These are phyloP conservation scores for Sibirionetta formosa DNA, from an alignment of 2,797 vertebrate species.

Conservation along the genomic window DNA sequence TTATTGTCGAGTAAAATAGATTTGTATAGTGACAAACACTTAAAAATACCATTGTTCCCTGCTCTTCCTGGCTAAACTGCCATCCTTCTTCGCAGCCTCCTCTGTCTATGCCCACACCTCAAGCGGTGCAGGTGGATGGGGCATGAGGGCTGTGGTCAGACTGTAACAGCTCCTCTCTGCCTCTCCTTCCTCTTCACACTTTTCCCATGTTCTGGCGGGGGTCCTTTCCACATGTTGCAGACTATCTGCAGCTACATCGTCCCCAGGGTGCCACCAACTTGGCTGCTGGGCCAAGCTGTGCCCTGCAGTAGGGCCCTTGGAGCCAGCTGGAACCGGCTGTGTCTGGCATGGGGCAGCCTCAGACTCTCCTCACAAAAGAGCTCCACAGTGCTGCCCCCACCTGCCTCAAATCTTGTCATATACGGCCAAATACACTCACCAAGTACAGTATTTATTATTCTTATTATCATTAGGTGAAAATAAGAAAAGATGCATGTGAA, in stretches of 20 bases:
- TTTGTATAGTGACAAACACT: background rate
- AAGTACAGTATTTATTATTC: background rate
- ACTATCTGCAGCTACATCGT: background rate
- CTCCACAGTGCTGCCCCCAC: fast-evolving
- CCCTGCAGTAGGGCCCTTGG: fast-evolving
- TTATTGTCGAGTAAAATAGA: background rate
- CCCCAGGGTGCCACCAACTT: background rate
- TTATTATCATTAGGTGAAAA: background rate
- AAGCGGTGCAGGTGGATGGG: background rate
- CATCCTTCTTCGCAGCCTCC: background rate
- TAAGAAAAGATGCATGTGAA: background rate
- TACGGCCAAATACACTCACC: fast-evolving
- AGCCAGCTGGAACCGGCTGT: fast-evolving
- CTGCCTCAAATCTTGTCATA: background rate
- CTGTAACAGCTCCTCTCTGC: background rate
- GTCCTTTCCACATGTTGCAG: background rate
- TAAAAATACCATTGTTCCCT: background rate
- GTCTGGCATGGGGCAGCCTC: fast-evolving
- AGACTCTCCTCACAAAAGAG: background rate
- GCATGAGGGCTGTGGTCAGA: fast-evolving
- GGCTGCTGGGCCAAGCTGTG: background rate
- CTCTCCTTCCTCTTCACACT: background rate
- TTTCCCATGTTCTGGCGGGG: background rate
- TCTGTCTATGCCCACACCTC: background rate
- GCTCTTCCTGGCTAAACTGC: background rate